Evolutionary conservation across 2,888 invertebrate genomes (phyloP).

Genomic region (Amblyjoppa fuscipennis): DNA sequence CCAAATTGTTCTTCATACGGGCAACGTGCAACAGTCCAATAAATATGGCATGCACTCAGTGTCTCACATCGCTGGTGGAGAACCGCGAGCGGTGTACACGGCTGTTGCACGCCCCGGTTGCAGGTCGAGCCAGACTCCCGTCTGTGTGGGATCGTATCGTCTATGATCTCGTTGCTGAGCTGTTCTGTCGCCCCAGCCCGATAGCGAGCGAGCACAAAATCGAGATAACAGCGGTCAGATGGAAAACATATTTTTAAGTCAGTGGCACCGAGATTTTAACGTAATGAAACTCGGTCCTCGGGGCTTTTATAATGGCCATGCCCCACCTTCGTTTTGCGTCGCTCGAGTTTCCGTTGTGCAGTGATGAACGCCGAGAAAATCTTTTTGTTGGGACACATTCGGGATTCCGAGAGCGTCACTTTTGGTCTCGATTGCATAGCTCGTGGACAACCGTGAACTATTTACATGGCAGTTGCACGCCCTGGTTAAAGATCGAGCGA

Average conservation of each 20-base stretch:
- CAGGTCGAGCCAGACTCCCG: background rate
- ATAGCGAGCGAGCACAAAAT: background rate
- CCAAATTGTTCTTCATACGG: slow-evolving; percentile 11
- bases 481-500: background rate
- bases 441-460: background rate
- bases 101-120: slow-evolving; percentile 17
- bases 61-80: background rate
- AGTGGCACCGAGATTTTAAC: slow-evolving; percentile 20
- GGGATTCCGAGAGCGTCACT: background rate
- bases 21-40: slow-evolving; percentile 5
- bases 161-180: slow-evolving; percentile 20
- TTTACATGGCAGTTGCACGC: slow-evolving; percentile 11
- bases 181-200: background rate
- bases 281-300: slow-evolving; percentile 58
- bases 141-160: slow-evolving; percentile 4
- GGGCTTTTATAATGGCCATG: background rate
- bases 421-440: slow-evolving; percentile 8
- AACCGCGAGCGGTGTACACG: background rate
- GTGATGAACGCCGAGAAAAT: slow-evolving; percentile 34
- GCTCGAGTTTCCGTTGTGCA: background rate
- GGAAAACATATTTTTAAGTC: background rate
- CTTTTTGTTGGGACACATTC: slow-evolving; percentile 16
- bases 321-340: slow-evolving; percentile 18
- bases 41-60: background rate
- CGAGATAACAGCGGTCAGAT: background rate